Evolutionary conservation across 2,888 invertebrate species (phyloP), one percentile per base, ranked within the genome.

Genomic region (Agrochola macilenta): DNA sequence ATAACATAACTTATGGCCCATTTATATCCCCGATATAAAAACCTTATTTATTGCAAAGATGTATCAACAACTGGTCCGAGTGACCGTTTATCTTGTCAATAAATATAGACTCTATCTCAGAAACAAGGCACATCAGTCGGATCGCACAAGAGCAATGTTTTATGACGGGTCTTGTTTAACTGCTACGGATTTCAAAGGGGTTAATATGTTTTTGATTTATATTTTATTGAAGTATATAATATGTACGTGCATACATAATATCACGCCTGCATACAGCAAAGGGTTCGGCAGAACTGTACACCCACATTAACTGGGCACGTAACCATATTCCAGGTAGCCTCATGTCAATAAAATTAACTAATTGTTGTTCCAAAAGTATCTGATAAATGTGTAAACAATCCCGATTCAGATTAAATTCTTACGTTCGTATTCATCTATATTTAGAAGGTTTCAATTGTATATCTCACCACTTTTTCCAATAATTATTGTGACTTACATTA

Each of bases 121-220:
- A 23, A 54, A 66, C 35, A n/a, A 23, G 23, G 30, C 26, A 0
- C 43, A 69, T 46, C 57, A 73, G 8, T 23, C 30, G 43, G 12
- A 46, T 70, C 43, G 26, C 23, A 39, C 20, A 11, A 49, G 60
- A 4, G 5, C 30, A 52, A 73, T 73, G 52, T 35, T 74, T 76
- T 75, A 75, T 52, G 75, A 75, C 76, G 60, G 76, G 43, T 20
- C 43, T 35, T 20, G 54, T 54, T 46, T 61, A 66, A 75, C 65
- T 64, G 65, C 76, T 23, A 1, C 17, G 43, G 54, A 64, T 23
- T 46, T 58, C 46, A 26, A 57, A 20, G 46, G 63, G 61, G 20
- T 23, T 65, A n/a, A n/a, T n/a, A 43, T 58, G 58, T 46, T 46
- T 69, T 70, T 49, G 30, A 73, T 63, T 73, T 76, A 54, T 54